phyloP scores from a whole-genome alignment of 64 coral and sea anemone species.

The Pocillopora damicornis region DNA sequence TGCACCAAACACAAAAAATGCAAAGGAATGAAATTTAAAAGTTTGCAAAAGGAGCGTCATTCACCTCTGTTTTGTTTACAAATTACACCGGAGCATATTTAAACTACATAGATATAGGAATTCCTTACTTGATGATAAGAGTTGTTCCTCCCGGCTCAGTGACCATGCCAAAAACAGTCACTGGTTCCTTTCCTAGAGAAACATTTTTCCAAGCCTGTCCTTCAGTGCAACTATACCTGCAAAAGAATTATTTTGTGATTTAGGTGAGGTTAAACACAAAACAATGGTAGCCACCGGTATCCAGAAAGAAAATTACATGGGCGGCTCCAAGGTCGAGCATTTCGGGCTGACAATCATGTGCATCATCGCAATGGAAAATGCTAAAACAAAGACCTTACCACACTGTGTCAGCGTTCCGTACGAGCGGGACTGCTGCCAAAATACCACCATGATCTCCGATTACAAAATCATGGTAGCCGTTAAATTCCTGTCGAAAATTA shows the following conservation, averaged over 20 bases:
- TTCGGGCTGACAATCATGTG: not conserved
- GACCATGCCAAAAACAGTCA: slow-evolving; percentile 41
- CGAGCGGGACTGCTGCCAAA: slow-evolving; percentile 41
- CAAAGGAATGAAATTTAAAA: too few relatives aligned
- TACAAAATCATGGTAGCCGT: slow-evolving; percentile 38
- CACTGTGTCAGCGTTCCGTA: slow-evolving; percentile 16
- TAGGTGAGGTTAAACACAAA: too few relatives aligned
- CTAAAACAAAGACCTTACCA: slow-evolving; percentile 17
- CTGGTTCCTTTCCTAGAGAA: not conserved
- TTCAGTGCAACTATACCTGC: slow-evolving; percentile 64
- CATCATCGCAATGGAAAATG: too few relatives aligned
- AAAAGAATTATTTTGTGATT: not conserved
- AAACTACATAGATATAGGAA: not conserved
- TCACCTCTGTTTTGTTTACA: not conserved
- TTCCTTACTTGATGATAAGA: slow-evolving; percentile 53
- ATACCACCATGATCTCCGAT: slow-evolving; percentile 65
- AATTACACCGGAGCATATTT: not conserved
- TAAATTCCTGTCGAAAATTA: slow-evolving; percentile 27
- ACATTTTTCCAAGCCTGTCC: slow-evolving; percentile 39
- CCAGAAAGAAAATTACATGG: not conserved
- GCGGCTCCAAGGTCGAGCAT: not conserved
- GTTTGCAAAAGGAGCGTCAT: not conserved
- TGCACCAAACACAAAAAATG: too few relatives aligned
- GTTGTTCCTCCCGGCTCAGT: slow-evolving; percentile 64
- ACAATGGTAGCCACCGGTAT: not conserved